A percentile compares a stretch with the other conserved stretches of the same genome.
These are phyloP conservation scores for Colossoma macropomum DNA, from an alignment of 2,113 vertebrate species.

Conservation along the genomic window DNA sequence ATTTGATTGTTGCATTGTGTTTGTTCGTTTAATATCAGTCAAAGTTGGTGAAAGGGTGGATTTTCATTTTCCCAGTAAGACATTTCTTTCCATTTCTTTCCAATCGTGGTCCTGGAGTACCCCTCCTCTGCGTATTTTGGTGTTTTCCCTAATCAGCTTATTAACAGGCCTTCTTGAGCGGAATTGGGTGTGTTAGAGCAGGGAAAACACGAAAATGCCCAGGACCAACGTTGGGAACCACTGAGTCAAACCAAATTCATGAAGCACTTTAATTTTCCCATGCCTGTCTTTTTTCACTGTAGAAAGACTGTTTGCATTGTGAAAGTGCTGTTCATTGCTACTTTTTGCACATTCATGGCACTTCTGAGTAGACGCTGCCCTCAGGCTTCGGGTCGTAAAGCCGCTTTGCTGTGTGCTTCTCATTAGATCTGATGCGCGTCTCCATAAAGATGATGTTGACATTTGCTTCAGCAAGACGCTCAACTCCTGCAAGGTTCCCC, in stretches of 20 bases:
- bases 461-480: constrained; percentile 99
- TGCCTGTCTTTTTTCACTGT: not conserved
- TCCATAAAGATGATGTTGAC: constrained; percentile 96
- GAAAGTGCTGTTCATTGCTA: not conserved
- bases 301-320: not conserved
- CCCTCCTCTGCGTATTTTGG: not conserved
- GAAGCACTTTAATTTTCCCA: not conserved
- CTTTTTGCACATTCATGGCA: not conserved
- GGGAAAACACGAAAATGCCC: not conserved
- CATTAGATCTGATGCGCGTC: constrained; percentile 91
- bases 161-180: no score
- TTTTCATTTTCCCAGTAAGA: not conserved
- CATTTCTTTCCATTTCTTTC: not conserved
- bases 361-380: constrained; percentile 4
- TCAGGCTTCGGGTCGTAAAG: constrained; percentile 26
- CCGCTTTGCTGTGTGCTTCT: constrained; percentile 63
- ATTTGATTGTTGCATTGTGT: not conserved
- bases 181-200: no score
- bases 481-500: constrained; percentile 99
- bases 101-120: not conserved
- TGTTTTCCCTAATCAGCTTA: not conserved
- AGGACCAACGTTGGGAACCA: not conserved
- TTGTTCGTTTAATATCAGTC: not conserved
- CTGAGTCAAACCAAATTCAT: not conserved
- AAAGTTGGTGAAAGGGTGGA: no score